phyloP scores from a whole-genome alignment of 1,140 invertebrate genomes.

The Drosophila sturtevanti region DNA sequence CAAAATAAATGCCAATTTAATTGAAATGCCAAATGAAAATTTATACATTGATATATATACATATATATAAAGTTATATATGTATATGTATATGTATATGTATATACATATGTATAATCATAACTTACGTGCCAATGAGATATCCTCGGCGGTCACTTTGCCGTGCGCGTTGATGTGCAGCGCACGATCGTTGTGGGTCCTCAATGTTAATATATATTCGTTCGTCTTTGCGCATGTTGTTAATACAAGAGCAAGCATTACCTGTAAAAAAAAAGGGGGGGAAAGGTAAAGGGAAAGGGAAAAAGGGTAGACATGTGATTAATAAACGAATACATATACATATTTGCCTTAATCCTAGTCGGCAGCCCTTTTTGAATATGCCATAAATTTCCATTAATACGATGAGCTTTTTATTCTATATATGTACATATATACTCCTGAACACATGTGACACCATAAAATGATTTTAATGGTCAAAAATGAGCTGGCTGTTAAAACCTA shows the following conservation, averaged over 20 bases:
- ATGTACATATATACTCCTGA: too few relatives aligned
- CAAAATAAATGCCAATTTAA: constrained; percentile 79
- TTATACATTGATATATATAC: constrained; percentile 38
- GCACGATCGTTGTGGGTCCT: constrained; percentile 64
- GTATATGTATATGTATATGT: background rate
- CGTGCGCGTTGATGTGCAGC: constrained; percentile 74
- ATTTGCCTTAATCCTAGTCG: constrained; percentile 48
- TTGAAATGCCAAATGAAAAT: constrained; percentile 70
- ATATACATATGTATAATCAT: background rate
- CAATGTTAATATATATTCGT: constrained; percentile 71
- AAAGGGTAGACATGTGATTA: constrained; percentile 33
- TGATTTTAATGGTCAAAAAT: constrained; percentile 57
- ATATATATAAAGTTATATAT: constrained; percentile 4
- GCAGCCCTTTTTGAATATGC: constrained; percentile 29
- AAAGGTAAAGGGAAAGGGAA: constrained; percentile 7
- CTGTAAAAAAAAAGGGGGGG: constrained; percentile 44
- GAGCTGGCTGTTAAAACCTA: constrained; percentile 30
- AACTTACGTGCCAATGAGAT: constrained; percentile 81
- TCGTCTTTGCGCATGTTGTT: constrained; percentile 73
- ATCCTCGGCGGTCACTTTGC: constrained; percentile 70
- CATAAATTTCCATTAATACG: constrained; percentile 77
- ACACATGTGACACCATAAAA: constrained; percentile 58
- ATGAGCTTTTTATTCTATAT: constrained; percentile 73
- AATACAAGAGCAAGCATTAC: constrained; percentile 75
- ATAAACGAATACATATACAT: constrained; percentile 36